phyloP scores from a whole-genome alignment of 2,797 vertebrate species.

The Tiaroga cobitis region DNA sequence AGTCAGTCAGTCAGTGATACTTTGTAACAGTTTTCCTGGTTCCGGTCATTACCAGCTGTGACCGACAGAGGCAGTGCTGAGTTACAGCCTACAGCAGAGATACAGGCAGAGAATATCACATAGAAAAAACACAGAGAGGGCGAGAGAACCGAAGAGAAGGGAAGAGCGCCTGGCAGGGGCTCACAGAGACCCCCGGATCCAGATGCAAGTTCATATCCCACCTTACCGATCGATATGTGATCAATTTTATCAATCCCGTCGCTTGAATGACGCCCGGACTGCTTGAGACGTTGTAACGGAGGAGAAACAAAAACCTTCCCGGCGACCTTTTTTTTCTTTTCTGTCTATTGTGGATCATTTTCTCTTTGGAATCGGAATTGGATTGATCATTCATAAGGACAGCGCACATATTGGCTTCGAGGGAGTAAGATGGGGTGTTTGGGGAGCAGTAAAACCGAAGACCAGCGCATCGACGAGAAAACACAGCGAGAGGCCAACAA shows the following conservation, averaged over 20 bases:
- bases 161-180: constrained; percentile 84
- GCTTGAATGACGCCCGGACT: constrained; percentile 65
- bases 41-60: constrained; percentile 84
- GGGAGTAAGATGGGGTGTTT: constrained; percentile 95
- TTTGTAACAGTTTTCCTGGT: constrained; percentile 63
- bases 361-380: constrained; percentile 46
- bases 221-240: constrained; percentile 52
- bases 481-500: constrained; percentile 97
- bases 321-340: constrained; percentile 67
- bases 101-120: constrained; percentile 81
- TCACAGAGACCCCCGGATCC: constrained; percentile 75
- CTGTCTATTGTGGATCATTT: constrained; percentile 53
- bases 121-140: constrained; percentile 79
- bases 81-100: constrained; percentile 79
- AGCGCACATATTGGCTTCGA: constrained; percentile 68
- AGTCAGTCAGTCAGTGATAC: constrained; percentile 8
- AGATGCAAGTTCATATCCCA: constrained; percentile 34
- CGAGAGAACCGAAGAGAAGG: constrained; percentile 79
- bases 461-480: constrained; percentile 98
- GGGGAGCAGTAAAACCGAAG: constrained; percentile 97
- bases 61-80: constrained; percentile 92
- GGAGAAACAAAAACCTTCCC: constrained; percentile 70
- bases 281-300: constrained; percentile 78
- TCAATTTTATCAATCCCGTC: constrained; percentile 65
- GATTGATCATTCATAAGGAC: constrained; percentile 48